A percentile compares a stretch with the other conserved stretches of the same genome.
These are phyloP conservation scores for Drosophila pseudoobscura DNA, from an alignment of 1,140 invertebrate genomes.

Conservation along the genomic window DNA sequence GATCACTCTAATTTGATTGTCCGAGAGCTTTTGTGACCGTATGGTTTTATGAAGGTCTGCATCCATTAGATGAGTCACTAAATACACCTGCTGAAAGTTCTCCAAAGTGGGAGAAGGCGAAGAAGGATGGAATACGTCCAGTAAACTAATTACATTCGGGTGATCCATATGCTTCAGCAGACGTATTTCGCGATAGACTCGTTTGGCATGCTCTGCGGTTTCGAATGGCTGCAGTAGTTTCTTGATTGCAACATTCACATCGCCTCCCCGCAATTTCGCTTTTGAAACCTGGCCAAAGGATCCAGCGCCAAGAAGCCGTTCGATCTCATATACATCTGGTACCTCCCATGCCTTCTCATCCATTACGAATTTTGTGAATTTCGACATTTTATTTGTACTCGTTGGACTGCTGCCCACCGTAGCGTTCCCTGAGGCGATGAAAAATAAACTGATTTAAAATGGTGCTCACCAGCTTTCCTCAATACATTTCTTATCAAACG, in stretches of 20 bases:
- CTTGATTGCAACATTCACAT: constrained; percentile 97
- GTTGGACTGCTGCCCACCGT: not conserved
- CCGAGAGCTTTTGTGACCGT: constrained; percentile 95
- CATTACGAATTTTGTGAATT: constrained; percentile 89
- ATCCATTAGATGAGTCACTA: constrained; percentile 99
- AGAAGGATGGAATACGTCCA: constrained; percentile 97
- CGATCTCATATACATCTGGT: constrained; percentile 93
- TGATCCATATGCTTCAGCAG: constrained; percentile 99
- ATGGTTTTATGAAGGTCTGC: constrained; percentile 99
- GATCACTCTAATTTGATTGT: constrained; percentile 99
- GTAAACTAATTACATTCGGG: constrained; percentile 96
- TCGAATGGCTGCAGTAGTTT: constrained; percentile 98
- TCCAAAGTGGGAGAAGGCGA: constrained; percentile 86
- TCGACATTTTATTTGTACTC: constrained; percentile 1
- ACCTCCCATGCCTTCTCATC: constrained; percentile 98
- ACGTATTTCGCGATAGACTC: constrained; percentile 97
- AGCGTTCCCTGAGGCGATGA: not conserved
- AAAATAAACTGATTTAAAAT: constrained; percentile 3
- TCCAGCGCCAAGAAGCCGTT: constrained; percentile 96
- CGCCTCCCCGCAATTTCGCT: constrained; percentile 89
- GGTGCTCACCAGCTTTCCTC: not conserved
- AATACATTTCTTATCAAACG: not conserved
- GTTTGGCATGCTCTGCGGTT: constrained; percentile 98
- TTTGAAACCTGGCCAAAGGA: constrained; percentile 99
- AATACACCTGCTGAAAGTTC: constrained; percentile 95